Evolutionary conservation across 2,113 vertebrate species (phyloP).

Genomic region (Dasyprocta punctata): DNA sequence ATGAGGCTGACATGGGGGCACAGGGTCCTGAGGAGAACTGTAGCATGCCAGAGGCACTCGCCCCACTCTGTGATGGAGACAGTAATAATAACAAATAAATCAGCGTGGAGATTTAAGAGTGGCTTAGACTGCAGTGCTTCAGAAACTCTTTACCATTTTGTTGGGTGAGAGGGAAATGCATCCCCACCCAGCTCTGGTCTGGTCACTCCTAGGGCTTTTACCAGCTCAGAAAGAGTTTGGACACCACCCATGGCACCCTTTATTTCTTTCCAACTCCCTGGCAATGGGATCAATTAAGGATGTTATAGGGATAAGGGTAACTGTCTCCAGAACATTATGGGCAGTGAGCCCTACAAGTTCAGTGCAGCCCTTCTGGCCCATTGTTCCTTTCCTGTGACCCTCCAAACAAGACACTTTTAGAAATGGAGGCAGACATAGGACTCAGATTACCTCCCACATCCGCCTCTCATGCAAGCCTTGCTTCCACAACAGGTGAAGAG

Average conservation of each 20-base stretch:
- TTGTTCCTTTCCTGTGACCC: neutral
- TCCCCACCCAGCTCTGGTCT: neutral
- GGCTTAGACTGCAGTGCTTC: neutral
- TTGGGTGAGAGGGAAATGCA: neutral
- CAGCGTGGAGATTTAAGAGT: slow-evolving; percentile 94
- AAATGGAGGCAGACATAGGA: neutral
- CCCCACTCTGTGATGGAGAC: slow-evolving; percentile 96
- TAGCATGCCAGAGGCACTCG: slow-evolving; percentile 94
- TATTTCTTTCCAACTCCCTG: neutral
- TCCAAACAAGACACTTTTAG: neutral
- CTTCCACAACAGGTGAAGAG: slow-evolving; percentile 19
- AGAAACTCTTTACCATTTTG: neutral
- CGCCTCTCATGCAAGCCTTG: neutral
- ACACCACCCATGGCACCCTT: slow-evolving; percentile 28
- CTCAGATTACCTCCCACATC: neutral
- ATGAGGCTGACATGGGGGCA: slow-evolving; percentile 95
- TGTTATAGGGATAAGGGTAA: neutral
- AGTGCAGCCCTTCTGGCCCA: neutral
- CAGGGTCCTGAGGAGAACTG: slow-evolving; percentile 94
- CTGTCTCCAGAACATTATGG: neutral
- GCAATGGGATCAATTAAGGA: slow-evolving; percentile 38
- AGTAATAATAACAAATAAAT: slow-evolving; percentile 98
- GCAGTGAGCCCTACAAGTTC: neutral
- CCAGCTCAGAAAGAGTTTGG: neutral
- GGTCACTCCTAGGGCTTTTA: neutral